Evolutionary conservation across 2,888 invertebrate species (phyloP).

Genomic region (Lepidochrysops patricia): DNA sequence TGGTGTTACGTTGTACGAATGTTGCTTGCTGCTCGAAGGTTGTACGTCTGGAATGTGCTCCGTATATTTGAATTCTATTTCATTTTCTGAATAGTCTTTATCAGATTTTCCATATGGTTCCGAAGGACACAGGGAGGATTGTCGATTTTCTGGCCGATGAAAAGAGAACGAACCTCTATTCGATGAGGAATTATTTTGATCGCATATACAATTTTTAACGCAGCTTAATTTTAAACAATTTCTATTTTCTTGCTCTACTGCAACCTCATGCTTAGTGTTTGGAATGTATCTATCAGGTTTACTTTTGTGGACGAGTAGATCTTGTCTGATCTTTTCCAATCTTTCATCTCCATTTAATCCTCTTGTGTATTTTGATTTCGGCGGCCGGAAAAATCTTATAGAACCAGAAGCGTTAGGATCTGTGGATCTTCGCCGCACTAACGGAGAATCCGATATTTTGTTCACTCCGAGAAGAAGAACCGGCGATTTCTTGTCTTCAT

Average conservation of each 20-base stretch:
- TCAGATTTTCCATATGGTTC: constrained; percentile 41
- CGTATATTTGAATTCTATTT: constrained; percentile 66
- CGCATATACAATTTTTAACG: constrained; percentile 58
- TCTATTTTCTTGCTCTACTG: constrained; percentile 47
- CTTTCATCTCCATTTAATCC: constrained; percentile 63
- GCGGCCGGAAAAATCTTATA: constrained; percentile 60
- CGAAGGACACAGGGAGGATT: constrained; percentile 44
- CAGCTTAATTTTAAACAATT: constrained; percentile 53
- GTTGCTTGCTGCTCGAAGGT: constrained; percentile 60
- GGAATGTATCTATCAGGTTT: constrained; percentile 62
- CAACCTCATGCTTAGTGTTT: constrained; percentile 46
- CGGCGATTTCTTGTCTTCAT: constrained; percentile 73
- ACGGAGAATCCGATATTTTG: constrained; percentile 68
- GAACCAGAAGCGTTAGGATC: constrained; percentile 56
- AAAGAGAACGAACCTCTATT: constrained; percentile 64
- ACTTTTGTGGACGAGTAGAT: constrained; percentile 57
- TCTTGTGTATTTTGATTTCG: constrained; percentile 62
- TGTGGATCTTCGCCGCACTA: constrained; percentile 53
- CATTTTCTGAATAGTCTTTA: constrained; percentile 58
- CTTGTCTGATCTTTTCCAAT: constrained; percentile 62
- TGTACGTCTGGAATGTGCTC: constrained; percentile 62
- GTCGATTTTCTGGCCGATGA: constrained; percentile 52
- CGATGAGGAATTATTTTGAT: constrained; percentile 49
- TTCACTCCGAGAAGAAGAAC: constrained; percentile 77
- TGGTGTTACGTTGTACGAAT: constrained; percentile 60